These are phyloP conservation scores for Chaunax sp. DNA, from an alignment of 2,797 vertebrate species.

Conservation along the genomic window DNA sequence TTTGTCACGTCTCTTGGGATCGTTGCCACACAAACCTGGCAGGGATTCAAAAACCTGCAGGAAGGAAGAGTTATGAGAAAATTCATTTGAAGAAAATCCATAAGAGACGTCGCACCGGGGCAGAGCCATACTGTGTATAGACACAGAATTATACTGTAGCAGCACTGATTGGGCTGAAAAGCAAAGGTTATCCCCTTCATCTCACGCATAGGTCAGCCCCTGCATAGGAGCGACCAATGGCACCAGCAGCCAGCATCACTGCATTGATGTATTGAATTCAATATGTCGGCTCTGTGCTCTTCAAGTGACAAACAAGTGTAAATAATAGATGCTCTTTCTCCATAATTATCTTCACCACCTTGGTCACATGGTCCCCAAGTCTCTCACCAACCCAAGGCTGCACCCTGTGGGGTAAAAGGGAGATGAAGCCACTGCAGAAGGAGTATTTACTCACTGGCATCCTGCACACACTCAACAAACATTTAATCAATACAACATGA, in stretches of 20 bases:
- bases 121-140: constrained; percentile 1
- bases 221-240: constrained; percentile 19
- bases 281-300: constrained; percentile 57
- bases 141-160: background rate
- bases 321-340: constrained; percentile 78
- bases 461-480: constrained; percentile 32
- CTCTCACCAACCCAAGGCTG: constrained; percentile 45
- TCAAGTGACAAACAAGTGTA: constrained; percentile 64
- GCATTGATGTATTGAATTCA: constrained; percentile 56
- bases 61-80: constrained; percentile 41
- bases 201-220: background rate
- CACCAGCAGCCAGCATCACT: constrained; percentile 24
- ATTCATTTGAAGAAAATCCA: constrained; percentile 42
- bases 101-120: constrained; percentile 14
- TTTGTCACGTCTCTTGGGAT: constrained; percentile 59
- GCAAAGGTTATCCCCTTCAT: background rate
- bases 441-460: constrained; percentile 54
- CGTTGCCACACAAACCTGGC: constrained; percentile 54
- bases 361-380: constrained; percentile 58
- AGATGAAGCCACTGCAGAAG: constrained; percentile 50
- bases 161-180: constrained; percentile 9
- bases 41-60: constrained; percentile 40
- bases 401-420: constrained; percentile 50
- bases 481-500: constrained; percentile 67
- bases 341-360: constrained; percentile 73